These are phyloP conservation scores for Drosophila leontia DNA, from an alignment of 1,140 invertebrate genomes.

Conservation along the genomic window DNA sequence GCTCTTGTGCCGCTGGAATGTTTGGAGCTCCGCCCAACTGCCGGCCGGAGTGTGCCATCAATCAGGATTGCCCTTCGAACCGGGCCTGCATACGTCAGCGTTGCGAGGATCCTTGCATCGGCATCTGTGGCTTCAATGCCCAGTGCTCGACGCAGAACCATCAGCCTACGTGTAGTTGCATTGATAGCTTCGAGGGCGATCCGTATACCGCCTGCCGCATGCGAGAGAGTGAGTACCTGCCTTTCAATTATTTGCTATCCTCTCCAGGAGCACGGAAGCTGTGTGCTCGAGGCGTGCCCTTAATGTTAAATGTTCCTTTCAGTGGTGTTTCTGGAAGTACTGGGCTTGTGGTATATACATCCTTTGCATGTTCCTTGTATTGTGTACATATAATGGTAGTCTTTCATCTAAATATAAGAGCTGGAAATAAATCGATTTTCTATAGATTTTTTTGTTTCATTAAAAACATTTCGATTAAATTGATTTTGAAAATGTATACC, in stretches of 20 bases:
- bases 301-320: slow-evolving; percentile 79
- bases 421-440: too few species aligned
- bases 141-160: slow-evolving; percentile 91
- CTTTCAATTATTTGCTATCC: slow-evolving; percentile 50
- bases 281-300: slow-evolving; percentile 31
- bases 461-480: too few species aligned
- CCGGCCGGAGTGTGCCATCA: slow-evolving; percentile 91
- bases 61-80: slow-evolving; percentile 91
- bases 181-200: slow-evolving; percentile 91
- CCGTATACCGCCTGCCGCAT: slow-evolving; percentile 91
- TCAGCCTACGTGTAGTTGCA: slow-evolving; percentile 91
- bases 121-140: slow-evolving; percentile 93
- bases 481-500: too few species aligned
- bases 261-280: slow-evolving; percentile 13
- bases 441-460: too few species aligned
- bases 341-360: slow-evolving; percentile 65
- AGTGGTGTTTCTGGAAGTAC: slow-evolving; percentile 73
- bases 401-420: slow-evolving; percentile 28
- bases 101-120: slow-evolving; percentile 92
- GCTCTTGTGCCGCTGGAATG: slow-evolving; percentile 91
- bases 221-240: slow-evolving; percentile 87
- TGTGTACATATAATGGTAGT: slow-evolving; percentile 60
- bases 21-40: slow-evolving; percentile 93
- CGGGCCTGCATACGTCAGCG: slow-evolving; percentile 91
- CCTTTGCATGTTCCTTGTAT: slow-evolving; percentile 71